These are phyloP conservation scores for Unio pictorum DNA, from an alignment of 2,888 invertebrate genomes.

Conservation along the genomic window DNA sequence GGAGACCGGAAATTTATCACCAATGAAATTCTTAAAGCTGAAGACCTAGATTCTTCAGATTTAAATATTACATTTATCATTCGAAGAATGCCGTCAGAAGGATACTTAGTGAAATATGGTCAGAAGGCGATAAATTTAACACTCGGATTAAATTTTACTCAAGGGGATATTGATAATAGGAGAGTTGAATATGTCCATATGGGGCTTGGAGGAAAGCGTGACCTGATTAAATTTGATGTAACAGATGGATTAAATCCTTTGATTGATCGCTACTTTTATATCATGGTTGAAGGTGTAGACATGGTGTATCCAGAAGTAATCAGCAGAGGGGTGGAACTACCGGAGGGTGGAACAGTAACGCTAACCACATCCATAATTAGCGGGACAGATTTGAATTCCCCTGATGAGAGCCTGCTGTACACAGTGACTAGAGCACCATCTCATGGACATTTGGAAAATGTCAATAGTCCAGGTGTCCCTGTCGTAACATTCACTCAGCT, in stretches of 20 bases:
- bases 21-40: conserved; percentile 63
- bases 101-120: conserved; percentile 54
- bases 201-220: conserved; percentile 65
- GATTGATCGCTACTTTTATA: conserved; percentile 68
- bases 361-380: conserved; percentile 68
- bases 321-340: conserved; percentile 67
- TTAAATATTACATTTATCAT: conserved; percentile 65
- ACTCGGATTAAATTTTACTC: conserved; percentile 67
- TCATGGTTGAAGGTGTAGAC: conserved; percentile 67
- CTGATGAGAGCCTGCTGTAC: conserved; percentile 63
- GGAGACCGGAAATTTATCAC: conserved; percentile 65
- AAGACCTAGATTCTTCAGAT: conserved; percentile 68
- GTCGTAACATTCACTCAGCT: conserved; percentile 68
- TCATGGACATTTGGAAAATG: conserved; percentile 66
- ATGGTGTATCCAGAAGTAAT: conserved; percentile 66
- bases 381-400: conserved; percentile 66
- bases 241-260: conserved; percentile 70
- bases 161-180: conserved; percentile 66
- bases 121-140: conserved; percentile 57
- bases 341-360: conserved; percentile 66
- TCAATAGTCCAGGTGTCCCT: conserved; percentile 59
- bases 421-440: conserved; percentile 67
- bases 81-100: conserved; percentile 63
- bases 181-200: conserved; percentile 65
- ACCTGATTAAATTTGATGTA: conserved; percentile 70